Base-by-base conservation (phyloP, 2,797 vertebrate genomes). In the Otus scops region DNA sequence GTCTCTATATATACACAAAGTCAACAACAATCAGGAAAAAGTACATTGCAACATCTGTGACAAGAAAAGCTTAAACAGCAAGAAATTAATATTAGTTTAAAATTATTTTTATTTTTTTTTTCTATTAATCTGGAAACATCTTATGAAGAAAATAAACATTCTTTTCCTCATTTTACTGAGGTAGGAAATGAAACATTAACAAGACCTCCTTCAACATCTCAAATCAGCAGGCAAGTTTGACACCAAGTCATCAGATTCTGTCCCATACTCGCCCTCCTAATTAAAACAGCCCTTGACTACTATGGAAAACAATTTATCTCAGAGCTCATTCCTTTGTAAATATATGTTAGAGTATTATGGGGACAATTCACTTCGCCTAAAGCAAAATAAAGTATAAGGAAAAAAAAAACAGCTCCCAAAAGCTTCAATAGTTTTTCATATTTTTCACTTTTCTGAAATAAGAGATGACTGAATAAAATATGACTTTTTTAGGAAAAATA, bases 1-100 rank as follows among this genome's bases (percentile, higher is more conserved):
- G 99, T 96, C 99, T 99, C 99, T 99, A 97, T 57, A 93, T 57
- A 95, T 13, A 94, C 23, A 97, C 2, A 95, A 95, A 96, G 59
- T 54, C 41, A 96, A 70, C 5, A 92, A 22, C 56, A 94, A 78
- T 48, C 22, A 86, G 11, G 30, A 94, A 85, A 94, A 60, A 64
- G 56, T 13, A 50, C 13, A 63, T 4, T 75, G 39, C 32, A 81
- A 34, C 36, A 82, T 43, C 26, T 30, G 4, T 34, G 28, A 75
- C n/a, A 93, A 18, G 26, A 93, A 92, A 79, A 73, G 13, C 10
- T 45, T 84, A 67, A 89, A 96, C 73, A 92, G 36, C 41, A 89
- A 84, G 32, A 74, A 79, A 85, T 59, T 9, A 68, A 10, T 36
- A 80, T 17, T 43, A 1, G 60, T 61, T 93, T 82, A 32, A 93